Conservation (phyloP, 2,888 invertebrate genomes). For the Sepioteuthis lessoniana region DNA sequence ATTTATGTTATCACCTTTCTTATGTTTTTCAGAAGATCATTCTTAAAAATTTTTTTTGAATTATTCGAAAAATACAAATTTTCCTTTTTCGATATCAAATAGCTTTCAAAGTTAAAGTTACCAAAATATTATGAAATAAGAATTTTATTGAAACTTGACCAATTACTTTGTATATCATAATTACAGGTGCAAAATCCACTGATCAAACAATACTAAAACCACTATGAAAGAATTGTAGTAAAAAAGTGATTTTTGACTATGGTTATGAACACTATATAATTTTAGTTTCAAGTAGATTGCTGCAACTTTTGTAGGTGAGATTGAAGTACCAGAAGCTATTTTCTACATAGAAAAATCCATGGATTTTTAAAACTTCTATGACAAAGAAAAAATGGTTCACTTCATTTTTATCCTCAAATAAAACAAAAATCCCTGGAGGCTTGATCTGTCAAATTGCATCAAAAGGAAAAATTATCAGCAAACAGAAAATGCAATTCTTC, state of each 20-base stretch:
- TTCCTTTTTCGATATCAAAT: no score
- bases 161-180: no score
- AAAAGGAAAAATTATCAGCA: not conserved
- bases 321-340: not conserved
- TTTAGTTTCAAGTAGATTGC: not conserved
- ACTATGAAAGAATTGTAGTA: not conserved
- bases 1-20: no score
- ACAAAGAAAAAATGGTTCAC: not conserved
- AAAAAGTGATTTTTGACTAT: not conserved
- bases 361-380: not conserved
- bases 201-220: not conserved
- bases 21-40: no score
- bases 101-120: no score
- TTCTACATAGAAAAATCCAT: not conserved
- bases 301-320: not conserved
- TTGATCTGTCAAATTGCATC: constrained; percentile 8
- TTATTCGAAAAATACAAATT: no score
- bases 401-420: not conserved
- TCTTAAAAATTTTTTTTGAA: no score
- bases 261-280: not conserved
- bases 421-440: not conserved
- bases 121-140: no score
- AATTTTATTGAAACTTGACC: no score
- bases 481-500: not conserved
- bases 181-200: no score